A percentile compares a stretch with the other conserved stretches of the same genome.
These are phyloP conservation scores for Amniataba percoides DNA, from an alignment of 2,797 vertebrate species.

Conservation along the genomic window DNA sequence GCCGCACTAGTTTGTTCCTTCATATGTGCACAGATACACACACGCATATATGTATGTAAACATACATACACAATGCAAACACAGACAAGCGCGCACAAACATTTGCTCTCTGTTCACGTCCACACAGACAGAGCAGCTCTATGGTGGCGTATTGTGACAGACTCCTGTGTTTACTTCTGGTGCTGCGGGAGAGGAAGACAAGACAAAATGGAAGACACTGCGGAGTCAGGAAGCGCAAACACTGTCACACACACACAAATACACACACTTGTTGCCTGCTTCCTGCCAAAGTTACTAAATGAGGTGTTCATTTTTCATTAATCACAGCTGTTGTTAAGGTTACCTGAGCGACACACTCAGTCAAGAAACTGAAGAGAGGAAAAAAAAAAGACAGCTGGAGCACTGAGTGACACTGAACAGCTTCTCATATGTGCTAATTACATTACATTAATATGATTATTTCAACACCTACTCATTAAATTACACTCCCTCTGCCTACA, in stretches of 20 bases:
- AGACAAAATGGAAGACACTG: slow-evolving; percentile 50
- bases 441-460: slow-evolving; percentile 69
- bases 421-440: slow-evolving; percentile 53
- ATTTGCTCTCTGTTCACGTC: background rate
- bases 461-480: slow-evolving; percentile 77
- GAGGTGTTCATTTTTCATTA: slow-evolving; percentile 75
- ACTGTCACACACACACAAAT: background rate
- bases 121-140: slow-evolving; percentile 6
- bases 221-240: slow-evolving; percentile 30
- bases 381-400: slow-evolving; percentile 18
- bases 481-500: slow-evolving; percentile 21
- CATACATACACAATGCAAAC: slow-evolving; percentile 1
- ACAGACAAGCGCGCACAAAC: slow-evolving; percentile 1
- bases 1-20: slow-evolving; percentile 13
- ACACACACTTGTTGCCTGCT: slow-evolving; percentile 43
- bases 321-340: slow-evolving; percentile 71
- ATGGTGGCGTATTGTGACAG: slow-evolving; percentile 26
- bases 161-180: slow-evolving; percentile 59
- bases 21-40: background rate
- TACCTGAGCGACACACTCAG: slow-evolving; percentile 57
- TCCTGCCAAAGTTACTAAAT: slow-evolving; percentile 67
- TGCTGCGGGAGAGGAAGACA: slow-evolving; percentile 41
- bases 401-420: slow-evolving; percentile 73
- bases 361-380: slow-evolving; percentile 6
- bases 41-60: background rate